Percentiles rank a stretch among this genome's conserved stretches.
These are phyloP conservation scores for Scatophagus argus DNA, from an alignment of 2,113 vertebrate genomes.

Conservation along the genomic window DNA sequence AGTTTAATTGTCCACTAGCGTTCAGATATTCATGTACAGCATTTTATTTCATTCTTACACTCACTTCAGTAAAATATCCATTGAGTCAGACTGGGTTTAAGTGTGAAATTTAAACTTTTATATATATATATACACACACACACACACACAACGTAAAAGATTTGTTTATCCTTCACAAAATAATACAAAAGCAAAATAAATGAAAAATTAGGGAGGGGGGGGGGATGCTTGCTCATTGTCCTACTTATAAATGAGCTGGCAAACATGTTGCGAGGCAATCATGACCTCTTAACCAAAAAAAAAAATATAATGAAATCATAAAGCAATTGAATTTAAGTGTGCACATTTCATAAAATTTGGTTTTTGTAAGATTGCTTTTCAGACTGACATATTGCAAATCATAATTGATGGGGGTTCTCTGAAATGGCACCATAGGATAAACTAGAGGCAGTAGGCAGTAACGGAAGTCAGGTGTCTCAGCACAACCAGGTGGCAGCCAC, in stretches of 20 bases:
- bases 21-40: constrained; percentile 1
- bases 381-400: background rate
- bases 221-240: too few species aligned
- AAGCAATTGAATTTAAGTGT: background rate
- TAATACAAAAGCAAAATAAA: too few species aligned
- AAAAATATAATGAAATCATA: background rate
- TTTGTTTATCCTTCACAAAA: too few species aligned
- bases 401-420: background rate
- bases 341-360: background rate
- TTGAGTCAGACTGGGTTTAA: constrained; percentile 7
- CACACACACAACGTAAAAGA: too few species aligned
- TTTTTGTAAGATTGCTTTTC: background rate
- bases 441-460: constrained; percentile 4
- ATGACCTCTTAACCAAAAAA: background rate
- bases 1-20: background rate
- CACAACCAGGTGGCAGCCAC: constrained; percentile 50
- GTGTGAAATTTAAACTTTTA: constrained; percentile 14
- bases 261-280: background rate
- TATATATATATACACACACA: too few species aligned
- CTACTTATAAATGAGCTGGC: too few species aligned
- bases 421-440: background rate
- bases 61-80: constrained; percentile 29
- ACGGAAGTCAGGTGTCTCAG: constrained; percentile 48
- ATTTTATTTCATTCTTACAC: constrained; percentile 41
- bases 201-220: too few species aligned